Evolutionary conservation across 2,888 invertebrate species (phyloP), one percentile per base, ranked within the genome.

Genomic region (Drosophila putrida): DNA sequence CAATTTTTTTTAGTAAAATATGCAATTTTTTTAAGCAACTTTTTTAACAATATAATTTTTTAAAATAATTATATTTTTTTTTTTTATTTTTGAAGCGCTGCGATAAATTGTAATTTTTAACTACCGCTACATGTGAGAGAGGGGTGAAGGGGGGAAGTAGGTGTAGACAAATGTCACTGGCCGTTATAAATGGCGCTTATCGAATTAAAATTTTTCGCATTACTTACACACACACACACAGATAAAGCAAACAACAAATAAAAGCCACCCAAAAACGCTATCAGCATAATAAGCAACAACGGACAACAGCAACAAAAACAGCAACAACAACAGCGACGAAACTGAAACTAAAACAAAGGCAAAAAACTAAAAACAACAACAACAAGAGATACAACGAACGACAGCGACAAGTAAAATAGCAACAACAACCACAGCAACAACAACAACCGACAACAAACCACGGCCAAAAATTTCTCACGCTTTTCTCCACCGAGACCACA

Each of bases 391-490:
- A 73, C 69, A 79, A 70, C 75, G 57, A 46, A 46, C 73, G 74
- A 76, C 75, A 76, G 64, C 74, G 74, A 76, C 76, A 76, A 79
- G 71, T 71, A 81, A 80, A 82, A 78, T 64, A 76, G 61, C 59
- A 79, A 68, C 58, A 71, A 47, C 58, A 64, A 67, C 59, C 64
- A 35, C 67, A 72, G 49, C 43, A 66, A 73, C 60, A 75, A 66
- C 60, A 71, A 68, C 61, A 31, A 28, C 28, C 28, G 5, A 68
- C 74, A 81, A 81, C 71, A 81, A 83, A 85, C 88, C 86, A 87
- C 83, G 86, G 86, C 83, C 86, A 79, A 87, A 84, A 87, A 87
- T 87, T 87, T 87, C 86, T 87, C 86, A 87, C 86, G 86, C 86
- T 87, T 89, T 87, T 87, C 86, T 85, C 85, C 75, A 78, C 66